Conservation (phyloP, 2,113 vertebrate species). For the Sapayoa aenigma region DNA sequence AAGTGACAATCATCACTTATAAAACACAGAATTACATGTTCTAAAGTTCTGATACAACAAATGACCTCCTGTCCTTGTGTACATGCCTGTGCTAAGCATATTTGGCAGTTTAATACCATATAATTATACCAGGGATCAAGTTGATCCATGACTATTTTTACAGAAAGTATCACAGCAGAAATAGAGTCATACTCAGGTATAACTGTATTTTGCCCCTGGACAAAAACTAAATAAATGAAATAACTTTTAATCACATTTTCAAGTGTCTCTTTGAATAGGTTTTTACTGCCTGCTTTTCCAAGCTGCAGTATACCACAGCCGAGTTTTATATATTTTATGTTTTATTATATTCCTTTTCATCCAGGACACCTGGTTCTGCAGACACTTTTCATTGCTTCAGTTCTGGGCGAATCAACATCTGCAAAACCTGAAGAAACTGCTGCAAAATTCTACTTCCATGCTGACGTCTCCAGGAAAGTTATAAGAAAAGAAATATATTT, state of each 20-base stretch:
- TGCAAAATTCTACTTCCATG: neutral
- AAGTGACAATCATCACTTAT: neutral
- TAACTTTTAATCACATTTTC: neutral
- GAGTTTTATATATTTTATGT: neutral
- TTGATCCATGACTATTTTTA: neutral
- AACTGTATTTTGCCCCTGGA: neutral
- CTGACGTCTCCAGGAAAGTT: neutral
- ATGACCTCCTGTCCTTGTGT: neutral
- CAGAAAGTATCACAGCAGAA: neutral
- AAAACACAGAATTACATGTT: neutral
- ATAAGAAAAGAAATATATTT: neutral
- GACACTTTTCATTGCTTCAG: neutral
- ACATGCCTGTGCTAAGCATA: neutral
- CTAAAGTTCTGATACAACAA: neutral
- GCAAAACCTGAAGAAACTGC: neutral
- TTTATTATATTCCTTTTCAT: neutral
- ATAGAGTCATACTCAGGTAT: neutral
- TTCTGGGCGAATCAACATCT: neutral
- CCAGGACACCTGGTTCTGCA: neutral
- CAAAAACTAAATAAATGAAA: neutral
- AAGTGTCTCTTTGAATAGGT: neutral
- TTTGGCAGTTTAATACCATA: neutral
- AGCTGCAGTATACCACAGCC: neutral
- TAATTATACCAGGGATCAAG: neutral
- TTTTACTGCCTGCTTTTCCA: neutral